These are phyloP conservation scores for Capitella teleta DNA, from an alignment of 1,140 invertebrate species.

Conservation along the genomic window DNA sequence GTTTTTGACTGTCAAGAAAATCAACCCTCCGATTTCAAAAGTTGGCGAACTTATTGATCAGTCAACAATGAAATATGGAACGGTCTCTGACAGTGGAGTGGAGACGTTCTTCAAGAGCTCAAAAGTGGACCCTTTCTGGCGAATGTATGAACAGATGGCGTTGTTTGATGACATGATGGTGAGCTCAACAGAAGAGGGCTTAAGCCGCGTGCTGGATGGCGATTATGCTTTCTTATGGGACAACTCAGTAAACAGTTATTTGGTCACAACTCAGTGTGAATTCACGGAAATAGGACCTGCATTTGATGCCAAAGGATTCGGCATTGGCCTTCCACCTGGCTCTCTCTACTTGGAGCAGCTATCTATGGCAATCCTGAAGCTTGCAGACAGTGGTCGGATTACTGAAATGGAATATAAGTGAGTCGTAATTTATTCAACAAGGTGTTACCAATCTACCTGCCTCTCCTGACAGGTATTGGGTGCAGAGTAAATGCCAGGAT, in stretches of 20 bases:
- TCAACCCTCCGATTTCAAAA: constrained; percentile 49
- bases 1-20: constrained; percentile 15
- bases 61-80: constrained; percentile 55
- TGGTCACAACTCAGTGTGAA: constrained; percentile 27
- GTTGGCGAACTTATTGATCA: constrained; percentile 86
- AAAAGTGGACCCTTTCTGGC: constrained; percentile 51
- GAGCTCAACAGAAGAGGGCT: constrained; percentile 20
- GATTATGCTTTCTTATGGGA: constrained; percentile 38
- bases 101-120: constrained; percentile 56
- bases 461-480: constrained; percentile 1
- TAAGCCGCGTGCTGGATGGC: constrained; percentile 27
- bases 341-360: constrained; percentile 90
- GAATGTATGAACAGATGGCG: constrained; percentile 52
- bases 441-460: background rate
- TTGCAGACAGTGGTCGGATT: constrained; percentile 89
- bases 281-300: constrained; percentile 31
- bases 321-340: constrained; percentile 45
- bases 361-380: constrained; percentile 80
- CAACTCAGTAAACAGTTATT: constrained; percentile 26
- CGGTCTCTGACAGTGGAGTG: constrained; percentile 2
- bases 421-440: constrained; percentile 1
- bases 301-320: constrained; percentile 35
- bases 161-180: constrained; percentile 27
- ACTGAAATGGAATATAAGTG: constrained; percentile 55
- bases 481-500: background rate